Percentiles rank a stretch among this genome's conserved stretches.
phyloP scores from a whole-genome alignment of 2,113 vertebrate species.

The Python bivittatus region DNA sequence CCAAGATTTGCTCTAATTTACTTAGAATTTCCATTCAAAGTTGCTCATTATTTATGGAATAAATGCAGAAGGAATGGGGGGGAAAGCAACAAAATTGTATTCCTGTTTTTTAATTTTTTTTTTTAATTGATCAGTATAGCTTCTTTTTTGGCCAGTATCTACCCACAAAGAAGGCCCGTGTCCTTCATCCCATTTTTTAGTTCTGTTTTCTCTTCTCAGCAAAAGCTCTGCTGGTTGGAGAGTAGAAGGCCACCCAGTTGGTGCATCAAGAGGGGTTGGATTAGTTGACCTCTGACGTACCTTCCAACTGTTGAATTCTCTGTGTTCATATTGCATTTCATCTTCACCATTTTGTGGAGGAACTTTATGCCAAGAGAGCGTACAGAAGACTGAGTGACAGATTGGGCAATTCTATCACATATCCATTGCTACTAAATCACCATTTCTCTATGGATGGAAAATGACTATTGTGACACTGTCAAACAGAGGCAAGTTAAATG shows the following conservation, averaged over 20 bases:
- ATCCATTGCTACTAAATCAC: constrained; percentile 75
- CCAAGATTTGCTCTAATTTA: constrained; percentile 61
- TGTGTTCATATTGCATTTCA: constrained; percentile 57
- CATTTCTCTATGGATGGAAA: constrained; percentile 73
- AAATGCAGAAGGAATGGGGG: constrained; percentile 56
- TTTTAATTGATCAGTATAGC: constrained; percentile 43
- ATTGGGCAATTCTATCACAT: constrained; percentile 72
- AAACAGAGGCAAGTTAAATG: constrained; percentile 75
- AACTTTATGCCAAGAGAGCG: constrained; percentile 65
- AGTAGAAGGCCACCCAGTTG: fast-evolving
- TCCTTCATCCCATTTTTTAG: constrained; percentile 18
- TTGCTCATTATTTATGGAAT: constrained; percentile 49
- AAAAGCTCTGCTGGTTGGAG: not conserved
- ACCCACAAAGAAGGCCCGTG: constrained; percentile 35
- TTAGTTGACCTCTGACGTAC: not conserved
- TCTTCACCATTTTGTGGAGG: constrained; percentile 49
- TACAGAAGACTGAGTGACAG: constrained; percentile 68
- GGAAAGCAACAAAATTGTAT: not conserved
- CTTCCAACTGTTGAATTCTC: not conserved
- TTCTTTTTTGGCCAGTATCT: constrained; percentile 45
- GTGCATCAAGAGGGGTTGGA: not conserved
- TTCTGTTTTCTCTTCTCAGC: constrained; percentile 18
- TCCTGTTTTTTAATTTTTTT: constrained; percentile 24
- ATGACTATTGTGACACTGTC: constrained; percentile 79
- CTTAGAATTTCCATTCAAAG: constrained; percentile 48